These are phyloP conservation scores for Xylota sylvarum DNA, from an alignment of 2,888 invertebrate genomes.

Conservation along the genomic window DNA sequence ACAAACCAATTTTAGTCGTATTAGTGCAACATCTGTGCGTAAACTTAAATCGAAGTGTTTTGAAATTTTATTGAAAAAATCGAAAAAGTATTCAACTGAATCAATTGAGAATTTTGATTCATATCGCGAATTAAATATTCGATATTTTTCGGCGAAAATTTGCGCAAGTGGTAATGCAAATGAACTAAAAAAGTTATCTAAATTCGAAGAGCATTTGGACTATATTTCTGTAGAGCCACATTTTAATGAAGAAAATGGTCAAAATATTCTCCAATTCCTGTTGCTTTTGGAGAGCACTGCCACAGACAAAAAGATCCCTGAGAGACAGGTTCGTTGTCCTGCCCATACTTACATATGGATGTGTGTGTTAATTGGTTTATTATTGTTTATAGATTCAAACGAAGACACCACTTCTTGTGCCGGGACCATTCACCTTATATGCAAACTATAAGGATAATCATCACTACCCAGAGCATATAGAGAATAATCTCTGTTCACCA, in stretches of 20 bases:
- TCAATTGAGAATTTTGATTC: conserved; percentile 78
- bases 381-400: conserved; percentile 45
- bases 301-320: conserved; percentile 42
- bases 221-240: conserved; percentile 77
- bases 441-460: conserved; percentile 78
- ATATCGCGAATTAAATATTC: conserved; percentile 79
- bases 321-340: conserved; percentile 11
- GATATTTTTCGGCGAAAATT: conserved; percentile 80
- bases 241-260: conserved; percentile 78
- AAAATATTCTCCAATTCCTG: conserved; percentile 78
- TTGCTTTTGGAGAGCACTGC: conserved; percentile 78
- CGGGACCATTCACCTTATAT: conserved; percentile 80
- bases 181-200: conserved; percentile 77
- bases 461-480: conserved; percentile 75
- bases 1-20: conserved; percentile 41
- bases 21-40: conserved; percentile 78
- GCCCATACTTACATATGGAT: not conserved
- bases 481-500: conserved; percentile 66
- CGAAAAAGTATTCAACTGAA: conserved; percentile 63
- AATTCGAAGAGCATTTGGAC: conserved; percentile 78
- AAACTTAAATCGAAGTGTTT: conserved; percentile 79
- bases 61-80: conserved; percentile 80
- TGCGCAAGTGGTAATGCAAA: conserved; percentile 77
- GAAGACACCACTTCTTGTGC: conserved; percentile 77
- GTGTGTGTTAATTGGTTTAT: not conserved